These are phyloP conservation scores for Passerina amoena DNA, from an alignment of 2,113 vertebrate genomes.

Conservation along the genomic window DNA sequence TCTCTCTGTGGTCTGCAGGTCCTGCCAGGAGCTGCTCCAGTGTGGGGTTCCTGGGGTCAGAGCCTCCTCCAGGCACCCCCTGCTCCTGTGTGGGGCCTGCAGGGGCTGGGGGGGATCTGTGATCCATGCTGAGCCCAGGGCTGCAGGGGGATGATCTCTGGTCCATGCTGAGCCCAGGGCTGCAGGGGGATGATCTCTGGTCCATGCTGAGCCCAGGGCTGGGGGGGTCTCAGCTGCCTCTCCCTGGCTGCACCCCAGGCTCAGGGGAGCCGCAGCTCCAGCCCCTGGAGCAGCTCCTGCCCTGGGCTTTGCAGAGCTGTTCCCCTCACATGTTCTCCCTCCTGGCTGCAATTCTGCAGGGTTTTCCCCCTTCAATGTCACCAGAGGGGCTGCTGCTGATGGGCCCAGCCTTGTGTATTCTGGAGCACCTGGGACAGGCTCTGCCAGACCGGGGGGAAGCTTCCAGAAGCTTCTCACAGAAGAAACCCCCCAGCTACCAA, in stretches of 20 bases:
- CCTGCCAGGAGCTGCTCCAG: not conserved
- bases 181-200: not conserved
- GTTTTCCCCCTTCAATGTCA: too few species aligned
- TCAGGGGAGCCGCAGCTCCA: not conserved
- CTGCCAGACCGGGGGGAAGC: not conserved
- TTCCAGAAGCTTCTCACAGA: not conserved
- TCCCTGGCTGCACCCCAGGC: not conserved
- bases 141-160: not conserved
- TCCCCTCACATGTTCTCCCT: rapidly evolving
- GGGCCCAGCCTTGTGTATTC: not conserved
- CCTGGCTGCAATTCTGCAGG: not conserved
- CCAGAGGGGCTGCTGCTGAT: not conserved
- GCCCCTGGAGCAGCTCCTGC: not conserved
- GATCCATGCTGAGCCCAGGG: not conserved
- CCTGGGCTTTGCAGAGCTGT: not conserved
- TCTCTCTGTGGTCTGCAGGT: not conserved
- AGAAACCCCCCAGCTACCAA: not conserved
- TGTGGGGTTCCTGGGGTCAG: rapidly evolving
- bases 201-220: too few species aligned
- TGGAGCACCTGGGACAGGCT: not conserved
- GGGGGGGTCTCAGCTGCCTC: not conserved
- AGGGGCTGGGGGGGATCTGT: too few species aligned
- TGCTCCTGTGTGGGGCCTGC: not conserved
- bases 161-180: not conserved
- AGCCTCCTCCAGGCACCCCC: too few species aligned